Conservation (phyloP, 2,113 vertebrate species). For the Excalfactoria chinensis region DNA sequence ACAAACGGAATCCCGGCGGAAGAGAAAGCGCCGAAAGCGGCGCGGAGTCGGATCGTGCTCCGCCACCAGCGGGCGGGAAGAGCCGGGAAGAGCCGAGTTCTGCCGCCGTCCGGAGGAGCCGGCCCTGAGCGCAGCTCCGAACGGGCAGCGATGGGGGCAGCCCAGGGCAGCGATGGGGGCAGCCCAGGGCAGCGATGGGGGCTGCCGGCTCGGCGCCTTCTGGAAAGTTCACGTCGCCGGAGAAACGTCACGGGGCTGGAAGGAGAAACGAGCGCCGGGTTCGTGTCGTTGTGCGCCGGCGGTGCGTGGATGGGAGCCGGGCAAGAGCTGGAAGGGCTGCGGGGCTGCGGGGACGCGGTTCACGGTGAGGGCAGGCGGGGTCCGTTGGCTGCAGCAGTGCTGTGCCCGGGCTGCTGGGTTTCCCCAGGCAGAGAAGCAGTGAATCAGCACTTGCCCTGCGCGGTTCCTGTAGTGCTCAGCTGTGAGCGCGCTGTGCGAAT, state of each 20-base stretch:
- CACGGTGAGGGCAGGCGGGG: not conserved
- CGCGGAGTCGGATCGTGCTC: too few species aligned
- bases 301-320: not conserved
- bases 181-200: not conserved
- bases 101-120: too few species aligned
- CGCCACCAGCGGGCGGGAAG: too few species aligned
- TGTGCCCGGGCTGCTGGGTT: not conserved
- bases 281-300: not conserved
- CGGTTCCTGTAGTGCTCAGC: not conserved
- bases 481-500: not conserved
- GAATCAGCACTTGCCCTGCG: not conserved
- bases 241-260: slow-evolving; percentile 6
- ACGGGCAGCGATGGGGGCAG: too few species aligned
- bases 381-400: not conserved
- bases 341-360: not conserved
- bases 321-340: slow-evolving; percentile 43
- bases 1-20: too few species aligned
- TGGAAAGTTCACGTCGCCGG: slow-evolving; percentile 19
- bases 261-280: slow-evolving; percentile 38
- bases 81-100: too few species aligned
- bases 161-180: too few species aligned
- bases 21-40: too few species aligned
- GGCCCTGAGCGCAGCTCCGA: too few species aligned
- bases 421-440: not conserved
- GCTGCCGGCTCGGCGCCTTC: not conserved